Percentiles rank a stretch among this genome's conserved stretches.
phyloP scores from a whole-genome alignment of 2,113 vertebrate genomes.

The Camelus bactrianus region DNA sequence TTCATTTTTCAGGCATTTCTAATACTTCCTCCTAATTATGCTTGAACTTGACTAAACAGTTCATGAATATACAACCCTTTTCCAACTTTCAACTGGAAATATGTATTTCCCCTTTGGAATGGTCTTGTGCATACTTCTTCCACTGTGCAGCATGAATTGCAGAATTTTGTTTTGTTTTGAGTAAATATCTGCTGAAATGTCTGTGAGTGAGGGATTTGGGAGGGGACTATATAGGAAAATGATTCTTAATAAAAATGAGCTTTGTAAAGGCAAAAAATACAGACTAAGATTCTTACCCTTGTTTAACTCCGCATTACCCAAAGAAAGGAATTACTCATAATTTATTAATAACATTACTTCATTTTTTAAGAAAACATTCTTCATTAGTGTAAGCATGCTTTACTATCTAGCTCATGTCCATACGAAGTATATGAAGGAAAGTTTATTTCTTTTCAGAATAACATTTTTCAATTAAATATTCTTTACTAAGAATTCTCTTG shows the following conservation, averaged over 20 bases:
- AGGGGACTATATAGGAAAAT: not conserved
- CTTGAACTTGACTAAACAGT: not conserved
- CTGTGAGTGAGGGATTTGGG: not conserved
- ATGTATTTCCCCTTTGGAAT: not conserved
- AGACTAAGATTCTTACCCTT: not conserved
- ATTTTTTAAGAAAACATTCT: not conserved
- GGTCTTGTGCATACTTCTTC: not conserved
- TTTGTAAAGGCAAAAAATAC: not conserved
- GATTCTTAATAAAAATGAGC: slow-evolving; percentile 21
- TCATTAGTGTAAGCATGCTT: not conserved
- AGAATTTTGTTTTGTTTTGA: not conserved
- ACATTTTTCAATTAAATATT: not conserved
- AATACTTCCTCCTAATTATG: not conserved
- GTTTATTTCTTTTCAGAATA: slow-evolving; percentile 18
- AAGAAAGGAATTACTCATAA: not conserved
- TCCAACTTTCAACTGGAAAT: not conserved
- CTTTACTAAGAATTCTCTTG: not conserved
- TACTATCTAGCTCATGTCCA: not conserved
- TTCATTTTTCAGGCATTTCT: not conserved
- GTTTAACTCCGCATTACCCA: not conserved
- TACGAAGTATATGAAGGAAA: not conserved
- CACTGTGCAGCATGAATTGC: too few species aligned
- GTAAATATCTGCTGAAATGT: not conserved
- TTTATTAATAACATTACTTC: not conserved
- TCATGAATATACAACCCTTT: not conserved